phyloP scores from a whole-genome alignment of 2,797 vertebrate genomes.

The Enteromius unitaeniatus region DNA sequence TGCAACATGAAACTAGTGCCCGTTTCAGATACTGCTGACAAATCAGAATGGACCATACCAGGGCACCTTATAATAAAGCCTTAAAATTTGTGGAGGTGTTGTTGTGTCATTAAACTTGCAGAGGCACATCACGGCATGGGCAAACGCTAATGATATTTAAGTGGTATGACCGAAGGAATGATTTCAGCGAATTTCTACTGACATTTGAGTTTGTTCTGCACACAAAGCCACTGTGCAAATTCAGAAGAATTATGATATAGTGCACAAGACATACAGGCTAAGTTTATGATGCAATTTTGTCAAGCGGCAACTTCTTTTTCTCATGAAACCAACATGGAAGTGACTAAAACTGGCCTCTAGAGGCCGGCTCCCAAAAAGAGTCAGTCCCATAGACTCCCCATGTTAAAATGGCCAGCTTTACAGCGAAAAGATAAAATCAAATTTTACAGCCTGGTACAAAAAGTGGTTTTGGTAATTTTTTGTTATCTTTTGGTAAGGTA shows the following conservation, averaged over 20 bases:
- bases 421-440: too few species aligned
- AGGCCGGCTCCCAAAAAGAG: too few species aligned
- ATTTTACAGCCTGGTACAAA: too few species aligned
- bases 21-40: not conserved
- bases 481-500: too few species aligned
- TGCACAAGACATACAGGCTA: not conserved
- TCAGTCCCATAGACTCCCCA: too few species aligned
- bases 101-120: not conserved
- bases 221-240: not conserved
- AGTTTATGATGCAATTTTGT: not conserved
- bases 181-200: not conserved
- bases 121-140: not conserved
- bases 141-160: not conserved
- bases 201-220: not conserved
- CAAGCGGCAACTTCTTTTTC: too few species aligned
- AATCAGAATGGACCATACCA: not conserved
- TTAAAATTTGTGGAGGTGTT: not conserved
- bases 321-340: too few species aligned
- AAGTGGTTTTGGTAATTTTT: too few species aligned
- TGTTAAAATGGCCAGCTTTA: too few species aligned
- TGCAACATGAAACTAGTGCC: not conserved
- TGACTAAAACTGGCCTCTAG: too few species aligned
- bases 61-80: not conserved
- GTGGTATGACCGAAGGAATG: not conserved
- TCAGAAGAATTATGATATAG: not conserved